phyloP scores from a whole-genome alignment of 2,113 vertebrate species.

The Cariama cristata region DNA sequence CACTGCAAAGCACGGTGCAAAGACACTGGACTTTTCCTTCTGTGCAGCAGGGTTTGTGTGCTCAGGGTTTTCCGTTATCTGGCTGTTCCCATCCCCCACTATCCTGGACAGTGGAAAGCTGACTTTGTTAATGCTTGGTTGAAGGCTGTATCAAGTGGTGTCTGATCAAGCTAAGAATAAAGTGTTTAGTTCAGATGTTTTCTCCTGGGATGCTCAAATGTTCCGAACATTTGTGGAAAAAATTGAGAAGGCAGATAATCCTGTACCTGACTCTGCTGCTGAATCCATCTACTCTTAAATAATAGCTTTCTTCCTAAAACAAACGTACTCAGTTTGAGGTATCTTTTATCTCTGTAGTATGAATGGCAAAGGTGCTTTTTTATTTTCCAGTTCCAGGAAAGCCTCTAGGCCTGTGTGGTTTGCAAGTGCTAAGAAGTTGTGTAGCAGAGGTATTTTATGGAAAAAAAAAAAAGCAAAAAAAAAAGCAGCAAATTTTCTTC shows the following conservation, averaged over 20 bases:
- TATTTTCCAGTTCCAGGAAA: background rate
- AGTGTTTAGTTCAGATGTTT: background rate
- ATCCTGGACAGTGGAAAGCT: background rate
- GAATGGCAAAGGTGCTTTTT: background rate
- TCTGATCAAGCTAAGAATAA: background rate
- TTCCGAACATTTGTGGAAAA: background rate
- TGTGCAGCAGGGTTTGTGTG: background rate
- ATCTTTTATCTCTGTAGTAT: background rate
- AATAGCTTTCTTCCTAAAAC: background rate
- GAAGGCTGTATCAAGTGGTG: background rate
- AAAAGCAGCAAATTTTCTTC: background rate
- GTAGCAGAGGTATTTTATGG: background rate
- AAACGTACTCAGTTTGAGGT: background rate
- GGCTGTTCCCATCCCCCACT: background rate
- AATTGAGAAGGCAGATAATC: background rate
- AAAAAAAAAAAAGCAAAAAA: background rate
- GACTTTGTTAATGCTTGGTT: background rate
- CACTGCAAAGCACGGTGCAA: accelerated
- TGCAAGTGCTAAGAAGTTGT: background rate
- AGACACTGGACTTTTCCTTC: background rate
- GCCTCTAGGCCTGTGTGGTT: background rate
- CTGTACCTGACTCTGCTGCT: background rate
- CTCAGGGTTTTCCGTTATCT: background rate
- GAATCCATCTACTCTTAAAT: background rate
- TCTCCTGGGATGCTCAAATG: background rate